Conservation (phyloP, 2,888 invertebrate genomes). For the Teleogryllus oceanicus region DNA sequence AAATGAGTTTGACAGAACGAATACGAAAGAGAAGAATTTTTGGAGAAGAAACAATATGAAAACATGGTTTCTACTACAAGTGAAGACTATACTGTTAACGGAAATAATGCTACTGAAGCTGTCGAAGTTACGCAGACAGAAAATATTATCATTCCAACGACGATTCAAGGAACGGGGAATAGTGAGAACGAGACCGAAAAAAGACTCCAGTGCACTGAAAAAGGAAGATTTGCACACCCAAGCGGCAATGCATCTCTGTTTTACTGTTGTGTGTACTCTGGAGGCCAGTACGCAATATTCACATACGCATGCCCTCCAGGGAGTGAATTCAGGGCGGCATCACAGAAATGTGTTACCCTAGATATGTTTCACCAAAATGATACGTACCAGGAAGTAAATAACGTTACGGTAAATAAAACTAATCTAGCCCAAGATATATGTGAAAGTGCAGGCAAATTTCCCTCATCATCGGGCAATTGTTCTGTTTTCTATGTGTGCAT, state of each 20-base stretch:
- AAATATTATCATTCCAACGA: background rate
- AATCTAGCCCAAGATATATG: background rate
- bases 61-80: background rate
- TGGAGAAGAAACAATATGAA: background rate
- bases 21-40: background rate
- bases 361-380: too few species aligned
- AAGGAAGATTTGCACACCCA: background rate
- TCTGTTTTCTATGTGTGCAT: background rate
- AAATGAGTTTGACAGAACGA: background rate
- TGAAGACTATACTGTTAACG: background rate
- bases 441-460: background rate
- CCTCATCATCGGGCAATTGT: background rate
- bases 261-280: background rate
- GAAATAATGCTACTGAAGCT: background rate
- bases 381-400: background rate
- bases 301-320: background rate
- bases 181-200: background rate
- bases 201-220: background rate
- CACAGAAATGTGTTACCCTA: background rate
- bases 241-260: background rate
- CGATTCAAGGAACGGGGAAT: too few species aligned
- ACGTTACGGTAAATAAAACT: background rate
- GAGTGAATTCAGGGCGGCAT: background rate
- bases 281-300: background rate
- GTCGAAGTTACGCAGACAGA: background rate